Evolutionary conservation across 2,113 vertebrate genomes (phyloP), one percentile per base, ranked within the genome.

Genomic region (Charadrius vociferus): DNA sequence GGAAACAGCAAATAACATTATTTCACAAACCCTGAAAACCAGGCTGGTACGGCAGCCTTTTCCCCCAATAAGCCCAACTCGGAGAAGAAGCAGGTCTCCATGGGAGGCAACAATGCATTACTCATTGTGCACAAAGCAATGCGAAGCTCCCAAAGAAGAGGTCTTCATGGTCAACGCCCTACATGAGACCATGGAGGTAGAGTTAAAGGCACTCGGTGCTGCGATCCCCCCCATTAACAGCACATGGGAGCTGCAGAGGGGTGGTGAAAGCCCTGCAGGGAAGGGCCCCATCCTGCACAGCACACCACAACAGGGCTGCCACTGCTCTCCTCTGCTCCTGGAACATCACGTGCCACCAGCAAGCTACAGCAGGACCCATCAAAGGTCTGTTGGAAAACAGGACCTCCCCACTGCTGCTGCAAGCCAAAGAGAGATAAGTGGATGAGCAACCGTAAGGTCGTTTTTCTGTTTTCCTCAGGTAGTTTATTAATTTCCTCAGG

Each of bases 201-300:
- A 30, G 32, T 24, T 36, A 34, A 43, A 66, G 53, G 8, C 49
- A 21, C 63, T 37, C 24, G 4, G 3, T 9, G 49, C 43, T 59
- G 17, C 27, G 36, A 19, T 9, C 9, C 32, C 4, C 22, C 34
- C 12, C 0, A 0, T 9, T 4, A 5, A 1, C 23, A 30, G 10
- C 12, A 23, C 6, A 1, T 13, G 19, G 32, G 34, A 52, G 45
- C 36, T 17, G 23, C 16, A 23, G 30, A 11, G 20, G 4, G 37
- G 24, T 30, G 56, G 3, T 12, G 41, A 8, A 45, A 9, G 32
- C 30, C 49, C 73, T 26, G 36, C 45, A 11, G 19, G 55, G 53
- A 74, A 36, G n/a, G 72, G 24, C 9, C 72, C n/a, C 11, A 39
- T 61, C 55, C 62, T 10, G 16, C 24, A 10, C 16, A 12, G 18